Conservation (phyloP, 2,113 vertebrate species). For the Anoura caudifer region DNA sequence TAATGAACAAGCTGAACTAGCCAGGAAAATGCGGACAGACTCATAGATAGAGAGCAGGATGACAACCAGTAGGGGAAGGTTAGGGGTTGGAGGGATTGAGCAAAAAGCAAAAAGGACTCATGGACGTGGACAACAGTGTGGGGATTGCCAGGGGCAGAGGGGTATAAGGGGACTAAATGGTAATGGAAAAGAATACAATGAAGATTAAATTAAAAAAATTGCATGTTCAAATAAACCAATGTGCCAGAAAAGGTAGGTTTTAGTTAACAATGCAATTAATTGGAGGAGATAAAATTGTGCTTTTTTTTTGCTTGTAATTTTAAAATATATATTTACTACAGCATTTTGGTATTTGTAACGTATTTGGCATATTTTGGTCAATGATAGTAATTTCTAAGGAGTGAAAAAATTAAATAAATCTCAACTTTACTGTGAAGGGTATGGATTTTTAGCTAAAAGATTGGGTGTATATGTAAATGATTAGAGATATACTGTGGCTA, state of each 20-base stretch:
- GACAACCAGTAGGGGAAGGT: too few species aligned
- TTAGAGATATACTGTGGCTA: neutral
- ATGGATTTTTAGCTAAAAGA: neutral
- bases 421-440: neutral
- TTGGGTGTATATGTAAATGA: neutral
- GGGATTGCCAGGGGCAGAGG: too few species aligned
- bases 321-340: neutral
- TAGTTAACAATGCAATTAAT: neutral
- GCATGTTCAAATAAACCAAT: neutral
- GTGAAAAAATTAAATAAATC: slow-evolving; percentile 7
- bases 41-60: too few species aligned
- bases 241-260: neutral
- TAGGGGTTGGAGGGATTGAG: too few species aligned
- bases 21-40: too few species aligned
- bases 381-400: neutral
- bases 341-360: neutral
- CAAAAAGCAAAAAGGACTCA: too few species aligned
- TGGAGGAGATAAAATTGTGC: neutral
- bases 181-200: too few species aligned
- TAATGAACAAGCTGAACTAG: too few species aligned
- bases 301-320: slow-evolving; percentile 7
- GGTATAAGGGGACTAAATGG: too few species aligned
- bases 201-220: neutral
- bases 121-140: too few species aligned
- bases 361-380: neutral